Percentiles rank a stretch among this genome's conserved stretches.
Evolutionary conservation across 2,888 invertebrate genomes (phyloP).

Genomic region (Dicycla oo): DNA sequence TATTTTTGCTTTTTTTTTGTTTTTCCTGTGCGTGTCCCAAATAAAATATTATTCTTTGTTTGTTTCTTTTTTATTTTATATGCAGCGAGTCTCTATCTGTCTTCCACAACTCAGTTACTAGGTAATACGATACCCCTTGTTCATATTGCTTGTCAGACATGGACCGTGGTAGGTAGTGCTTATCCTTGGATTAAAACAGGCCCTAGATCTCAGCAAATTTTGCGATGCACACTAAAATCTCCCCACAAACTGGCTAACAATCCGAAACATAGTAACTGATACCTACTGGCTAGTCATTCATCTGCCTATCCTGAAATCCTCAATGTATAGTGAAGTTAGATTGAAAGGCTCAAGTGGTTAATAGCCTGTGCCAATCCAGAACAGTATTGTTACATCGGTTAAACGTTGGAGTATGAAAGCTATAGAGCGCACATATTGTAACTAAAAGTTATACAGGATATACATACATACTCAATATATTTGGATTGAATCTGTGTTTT

Average conservation of each 20-base stretch:
- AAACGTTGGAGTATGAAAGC: constrained; percentile 5
- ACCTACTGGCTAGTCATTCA: not conserved
- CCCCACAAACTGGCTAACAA: not conserved
- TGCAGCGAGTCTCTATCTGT: not conserved
- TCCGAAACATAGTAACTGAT: constrained; percentile 1
- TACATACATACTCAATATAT: too few species aligned
- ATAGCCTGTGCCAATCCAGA: constrained; percentile 45
- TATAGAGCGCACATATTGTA: constrained; percentile 1
- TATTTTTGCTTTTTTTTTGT: too few species aligned
- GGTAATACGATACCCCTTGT: not conserved
- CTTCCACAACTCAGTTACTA: not conserved
- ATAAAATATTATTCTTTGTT: too few species aligned
- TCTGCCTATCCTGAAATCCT: constrained; percentile 24
- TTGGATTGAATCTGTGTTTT: too few species aligned
- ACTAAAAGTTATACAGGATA: too few species aligned
- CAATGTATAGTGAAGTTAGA: constrained; percentile 19
- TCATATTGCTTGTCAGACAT: not conserved
- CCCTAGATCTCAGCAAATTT: not conserved
- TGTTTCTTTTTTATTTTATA: too few species aligned
- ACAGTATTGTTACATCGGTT: constrained; percentile 23
- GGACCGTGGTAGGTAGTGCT: not conserved
- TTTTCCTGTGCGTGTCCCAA: too few species aligned
- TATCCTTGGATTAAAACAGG: not conserved
- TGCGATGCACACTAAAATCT: not conserved
- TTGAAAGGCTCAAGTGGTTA: constrained; percentile 46